These are phyloP conservation scores for Eretmochelys imbricata DNA, from an alignment of 2,113 vertebrate species.

Conservation along the genomic window DNA sequence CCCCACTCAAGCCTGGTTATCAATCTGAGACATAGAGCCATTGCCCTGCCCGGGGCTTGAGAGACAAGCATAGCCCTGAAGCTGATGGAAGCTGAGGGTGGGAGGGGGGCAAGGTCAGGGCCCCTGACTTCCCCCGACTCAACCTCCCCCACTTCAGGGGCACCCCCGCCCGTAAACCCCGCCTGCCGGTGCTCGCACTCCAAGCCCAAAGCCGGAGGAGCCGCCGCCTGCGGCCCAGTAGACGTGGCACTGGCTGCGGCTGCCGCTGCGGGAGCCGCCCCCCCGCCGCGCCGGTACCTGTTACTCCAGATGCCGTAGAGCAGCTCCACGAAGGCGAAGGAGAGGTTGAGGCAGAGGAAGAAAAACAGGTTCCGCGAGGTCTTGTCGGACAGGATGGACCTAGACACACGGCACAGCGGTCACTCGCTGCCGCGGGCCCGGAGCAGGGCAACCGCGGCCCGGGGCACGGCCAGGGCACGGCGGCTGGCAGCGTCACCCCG, in stretches of 20 bases:
- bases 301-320: conserved; percentile 97
- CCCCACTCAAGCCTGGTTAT: neutral
- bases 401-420: conserved; percentile 47
- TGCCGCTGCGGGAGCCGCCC: neutral
- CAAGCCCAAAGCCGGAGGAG: neutral
- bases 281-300: conserved; percentile 82
- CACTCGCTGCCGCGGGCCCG: neutral
- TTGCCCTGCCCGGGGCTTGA: neutral
- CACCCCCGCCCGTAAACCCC: neutral
- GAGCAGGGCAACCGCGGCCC: neutral
- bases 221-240: neutral
- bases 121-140: neutral
- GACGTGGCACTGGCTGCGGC: neutral
- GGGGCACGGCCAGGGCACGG: neutral
- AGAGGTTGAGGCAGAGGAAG: conserved; percentile 95
- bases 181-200: neutral
- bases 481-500: neutral
- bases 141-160: neutral
- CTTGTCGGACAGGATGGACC: conserved; percentile 94
- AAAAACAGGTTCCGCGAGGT: conserved; percentile 96
- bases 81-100: no score
- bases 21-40: neutral
- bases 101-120: no score
- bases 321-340: conserved; percentile 96
- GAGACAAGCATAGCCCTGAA: neutral